These are phyloP conservation scores for Rhinoraja longicauda DNA, from an alignment of 2,797 vertebrate genomes.

Conservation along the genomic window DNA sequence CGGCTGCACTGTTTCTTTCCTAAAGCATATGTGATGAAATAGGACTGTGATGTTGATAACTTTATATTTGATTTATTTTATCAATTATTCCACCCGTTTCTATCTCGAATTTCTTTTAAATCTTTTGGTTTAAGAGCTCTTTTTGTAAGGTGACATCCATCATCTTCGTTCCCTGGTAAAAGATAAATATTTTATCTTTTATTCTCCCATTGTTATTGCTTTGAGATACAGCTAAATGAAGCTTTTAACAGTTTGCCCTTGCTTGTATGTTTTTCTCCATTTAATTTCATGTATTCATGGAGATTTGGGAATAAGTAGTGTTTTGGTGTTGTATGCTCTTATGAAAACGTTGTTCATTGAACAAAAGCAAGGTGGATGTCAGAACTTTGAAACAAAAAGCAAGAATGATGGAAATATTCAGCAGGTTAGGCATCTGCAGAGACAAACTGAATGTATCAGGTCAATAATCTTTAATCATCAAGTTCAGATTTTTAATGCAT, in stretches of 20 bases:
- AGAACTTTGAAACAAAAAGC: background rate
- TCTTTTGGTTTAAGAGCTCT: background rate
- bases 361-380: background rate
- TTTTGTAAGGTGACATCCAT: background rate
- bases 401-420: background rate
- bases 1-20: too few relatives aligned
- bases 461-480: background rate
- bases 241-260: background rate
- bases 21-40: too few relatives aligned
- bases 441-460: background rate
- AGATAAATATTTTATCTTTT: too few relatives aligned
- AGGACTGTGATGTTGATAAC: too few relatives aligned
- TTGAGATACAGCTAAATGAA: background rate
- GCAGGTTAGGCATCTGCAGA: background rate
- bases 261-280: background rate
- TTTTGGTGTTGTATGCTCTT: background rate
- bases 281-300: background rate
- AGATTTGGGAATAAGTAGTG: background rate
- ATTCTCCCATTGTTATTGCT: background rate
- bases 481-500: background rate
- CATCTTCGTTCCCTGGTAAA: too few relatives aligned
- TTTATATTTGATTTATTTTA: too few relatives aligned
- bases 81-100: too few relatives aligned
- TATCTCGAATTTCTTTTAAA: too few relatives aligned
- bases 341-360: background rate